Evolutionary conservation across 1,140 invertebrate species (phyloP).

Genomic region (Eumeta japonica): DNA sequence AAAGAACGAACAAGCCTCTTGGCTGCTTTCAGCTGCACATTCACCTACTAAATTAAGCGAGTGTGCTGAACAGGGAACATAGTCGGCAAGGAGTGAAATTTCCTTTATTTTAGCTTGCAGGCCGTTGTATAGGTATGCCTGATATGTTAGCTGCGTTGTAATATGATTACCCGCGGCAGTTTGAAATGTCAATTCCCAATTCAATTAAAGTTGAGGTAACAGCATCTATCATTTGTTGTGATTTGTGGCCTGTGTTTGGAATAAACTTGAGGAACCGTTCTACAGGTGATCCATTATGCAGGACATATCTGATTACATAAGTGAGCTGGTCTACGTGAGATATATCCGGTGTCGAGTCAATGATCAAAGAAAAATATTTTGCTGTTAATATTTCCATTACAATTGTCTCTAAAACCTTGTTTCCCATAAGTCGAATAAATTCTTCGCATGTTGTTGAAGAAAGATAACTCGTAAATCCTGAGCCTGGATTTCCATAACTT

Average conservation of each 20-base stretch:
- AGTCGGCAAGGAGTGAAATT: conserved; percentile 2
- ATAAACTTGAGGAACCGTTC: conserved; percentile 7
- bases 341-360: no score
- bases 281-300: conserved; percentile 4
- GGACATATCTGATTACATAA: conserved; percentile 9
- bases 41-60: no score
- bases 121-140: no score
- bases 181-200: conserved; percentile 20
- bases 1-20: no score
- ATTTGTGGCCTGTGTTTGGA: conserved; percentile 7
- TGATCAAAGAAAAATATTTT: no score
- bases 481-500: conserved; percentile 25
- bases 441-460: conserved; percentile 30
- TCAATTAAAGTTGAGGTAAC: conserved; percentile 2
- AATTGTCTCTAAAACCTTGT: conserved; percentile 14
- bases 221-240: conserved; percentile 5
- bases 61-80: no score
- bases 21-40: no score
- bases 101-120: conserved; percentile 22
- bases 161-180: conserved; percentile 34
- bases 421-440: conserved; percentile 29
- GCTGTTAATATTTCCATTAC: conserved; percentile 6
- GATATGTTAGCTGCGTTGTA: conserved; percentile 42
- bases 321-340: conserved; percentile 11
- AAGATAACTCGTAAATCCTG: conserved; percentile 25